Evolutionary conservation across 2,113 vertebrate species (phyloP).

Genomic region (Elanus axillaris): DNA sequence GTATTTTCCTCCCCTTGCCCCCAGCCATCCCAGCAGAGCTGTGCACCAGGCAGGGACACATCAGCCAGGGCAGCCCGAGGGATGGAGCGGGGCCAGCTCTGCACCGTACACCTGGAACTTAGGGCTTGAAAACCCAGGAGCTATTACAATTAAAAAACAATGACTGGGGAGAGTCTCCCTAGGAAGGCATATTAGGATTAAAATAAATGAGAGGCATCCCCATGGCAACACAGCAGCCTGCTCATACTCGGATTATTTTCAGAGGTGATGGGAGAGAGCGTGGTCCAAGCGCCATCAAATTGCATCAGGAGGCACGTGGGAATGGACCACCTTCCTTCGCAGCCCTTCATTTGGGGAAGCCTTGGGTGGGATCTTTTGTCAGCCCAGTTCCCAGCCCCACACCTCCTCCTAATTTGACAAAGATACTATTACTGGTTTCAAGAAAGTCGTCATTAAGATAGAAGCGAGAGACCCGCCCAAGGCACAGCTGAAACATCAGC

Average conservation of each 20-base stretch:
- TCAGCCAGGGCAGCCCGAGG: background rate
- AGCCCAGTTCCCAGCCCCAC: background rate
- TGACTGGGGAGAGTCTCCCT: background rate
- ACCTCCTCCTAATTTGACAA: background rate
- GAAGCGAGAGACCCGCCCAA: background rate
- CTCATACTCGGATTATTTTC: constrained; percentile 33
- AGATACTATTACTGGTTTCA: background rate
- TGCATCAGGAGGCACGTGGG: background rate
- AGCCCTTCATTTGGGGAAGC: background rate
- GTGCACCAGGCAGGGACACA: background rate
- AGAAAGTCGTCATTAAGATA: background rate
- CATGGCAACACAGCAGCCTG: background rate
- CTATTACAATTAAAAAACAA: constrained; percentile 59
- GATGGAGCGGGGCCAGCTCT: constrained; percentile 40
- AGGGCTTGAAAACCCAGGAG: constrained; percentile 24
- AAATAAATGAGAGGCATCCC: constrained; percentile 29
- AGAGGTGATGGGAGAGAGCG: background rate
- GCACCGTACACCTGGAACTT: constrained; percentile 10
- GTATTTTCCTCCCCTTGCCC: background rate
- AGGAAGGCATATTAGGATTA: constrained; percentile 48
- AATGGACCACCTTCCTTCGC: background rate
- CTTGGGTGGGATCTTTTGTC: background rate
- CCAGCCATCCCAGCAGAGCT: background rate
- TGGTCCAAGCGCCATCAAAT: background rate
- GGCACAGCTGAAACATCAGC: background rate